A percentile compares a stretch with the other conserved stretches of the same genome.
These are phyloP conservation scores for Aethes cnicana DNA, from an alignment of 2,888 invertebrate species.

Conservation along the genomic window DNA sequence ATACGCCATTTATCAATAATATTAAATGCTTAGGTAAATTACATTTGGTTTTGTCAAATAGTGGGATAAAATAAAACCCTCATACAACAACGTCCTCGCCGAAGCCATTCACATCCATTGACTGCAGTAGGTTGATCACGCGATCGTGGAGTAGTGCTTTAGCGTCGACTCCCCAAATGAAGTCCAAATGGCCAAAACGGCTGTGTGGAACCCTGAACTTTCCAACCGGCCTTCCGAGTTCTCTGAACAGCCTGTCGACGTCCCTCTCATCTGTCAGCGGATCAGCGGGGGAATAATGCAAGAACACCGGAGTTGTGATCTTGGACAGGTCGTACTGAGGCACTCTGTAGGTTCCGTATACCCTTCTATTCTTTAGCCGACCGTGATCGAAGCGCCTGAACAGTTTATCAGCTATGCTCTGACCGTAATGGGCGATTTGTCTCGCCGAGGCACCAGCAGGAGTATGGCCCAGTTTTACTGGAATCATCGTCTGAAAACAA, in stretches of 20 bases:
- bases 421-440: slow-evolving; percentile 88
- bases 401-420: slow-evolving; percentile 78
- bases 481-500: slow-evolving; percentile 86
- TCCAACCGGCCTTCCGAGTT: slow-evolving; percentile 79
- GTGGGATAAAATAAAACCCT: too few species aligned
- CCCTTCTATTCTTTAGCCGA: slow-evolving; percentile 68
- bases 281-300: slow-evolving; percentile 86
- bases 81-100: too few species aligned
- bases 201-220: slow-evolving; percentile 80
- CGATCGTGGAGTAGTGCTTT: slow-evolving; percentile 82
- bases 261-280: slow-evolving; percentile 83
- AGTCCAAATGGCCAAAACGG: slow-evolving; percentile 87
- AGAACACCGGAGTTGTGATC: slow-evolving; percentile 82
- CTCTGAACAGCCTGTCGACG: slow-evolving; percentile 76
- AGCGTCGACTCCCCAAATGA: slow-evolving; percentile 85
- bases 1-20: too few species aligned
- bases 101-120: slow-evolving; percentile 57
- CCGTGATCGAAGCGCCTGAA: slow-evolving; percentile 85
- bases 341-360: slow-evolving; percentile 78
- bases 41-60: too few species aligned
- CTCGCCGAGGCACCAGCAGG: slow-evolving; percentile 87
- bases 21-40: too few species aligned
- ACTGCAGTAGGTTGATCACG: slow-evolving; percentile 76
- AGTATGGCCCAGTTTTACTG: slow-evolving; percentile 85
- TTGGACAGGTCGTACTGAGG: slow-evolving; percentile 82